Evolutionary conservation across 2,113 vertebrate species (phyloP).

Genomic region (Megaptera novaeangliae): DNA sequence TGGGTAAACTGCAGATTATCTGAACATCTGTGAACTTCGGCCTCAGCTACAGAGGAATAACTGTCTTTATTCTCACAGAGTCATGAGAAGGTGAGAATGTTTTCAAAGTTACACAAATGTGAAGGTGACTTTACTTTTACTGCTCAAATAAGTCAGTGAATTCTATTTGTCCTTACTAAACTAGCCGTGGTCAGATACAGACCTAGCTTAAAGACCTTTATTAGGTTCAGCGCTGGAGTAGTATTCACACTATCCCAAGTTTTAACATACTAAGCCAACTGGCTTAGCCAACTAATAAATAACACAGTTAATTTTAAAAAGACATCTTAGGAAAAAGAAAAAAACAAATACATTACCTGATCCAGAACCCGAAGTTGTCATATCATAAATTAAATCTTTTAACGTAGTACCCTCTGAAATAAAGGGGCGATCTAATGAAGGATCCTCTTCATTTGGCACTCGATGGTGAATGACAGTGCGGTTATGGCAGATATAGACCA

Average conservation of each 20-base stretch:
- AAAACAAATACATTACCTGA: constrained; percentile 84
- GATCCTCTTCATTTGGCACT: constrained; percentile 96
- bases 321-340: constrained; percentile 23
- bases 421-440: constrained; percentile 94
- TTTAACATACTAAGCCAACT: constrained; percentile 18
- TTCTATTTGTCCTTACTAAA: background rate
- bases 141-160: background rate
- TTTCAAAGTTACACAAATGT: background rate
- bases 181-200: background rate
- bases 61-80: background rate
- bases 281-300: background rate
- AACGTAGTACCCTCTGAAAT: constrained; percentile 96
- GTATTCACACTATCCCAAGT: background rate
- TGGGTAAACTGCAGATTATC: background rate
- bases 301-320: background rate
- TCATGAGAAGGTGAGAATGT: background rate
- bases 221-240: background rate
- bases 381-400: constrained; percentile 98
- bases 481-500: constrained; percentile 95
- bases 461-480: constrained; percentile 93
- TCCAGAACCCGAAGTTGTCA: constrained; percentile 98
- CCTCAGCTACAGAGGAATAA: background rate
- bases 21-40: background rate
- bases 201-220: background rate
- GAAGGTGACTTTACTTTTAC: background rate